A percentile compares a stretch with the other conserved stretches of the same genome.
phyloP scores from a whole-genome alignment of 2,113 vertebrate species.

The Tragelaphus imberbis region DNA sequence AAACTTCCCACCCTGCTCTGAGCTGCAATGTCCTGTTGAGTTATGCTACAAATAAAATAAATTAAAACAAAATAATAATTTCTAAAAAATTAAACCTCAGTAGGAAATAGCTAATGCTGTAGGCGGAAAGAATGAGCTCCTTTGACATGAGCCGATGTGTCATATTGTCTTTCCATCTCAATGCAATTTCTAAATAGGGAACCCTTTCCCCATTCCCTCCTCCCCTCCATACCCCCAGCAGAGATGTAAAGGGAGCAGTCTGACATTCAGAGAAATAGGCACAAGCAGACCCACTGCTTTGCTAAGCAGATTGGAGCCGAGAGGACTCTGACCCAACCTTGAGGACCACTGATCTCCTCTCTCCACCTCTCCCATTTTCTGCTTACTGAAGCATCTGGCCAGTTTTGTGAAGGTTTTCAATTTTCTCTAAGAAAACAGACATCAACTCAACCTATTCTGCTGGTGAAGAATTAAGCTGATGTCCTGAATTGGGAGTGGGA shows the following conservation, averaged over 20 bases:
- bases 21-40: conserved; percentile 4
- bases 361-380: background rate
- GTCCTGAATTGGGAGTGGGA: background rate
- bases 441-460: background rate
- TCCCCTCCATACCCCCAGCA: conserved; percentile 36
- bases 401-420: background rate
- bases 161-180: conserved; percentile 67
- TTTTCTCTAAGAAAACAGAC: background rate
- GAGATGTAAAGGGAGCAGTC: conserved; percentile 31
- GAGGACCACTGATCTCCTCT: background rate
- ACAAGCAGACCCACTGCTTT: background rate
- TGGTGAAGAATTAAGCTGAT: background rate
- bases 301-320: background rate
- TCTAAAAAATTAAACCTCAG: conserved; percentile 47
- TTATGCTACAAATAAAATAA: conserved; percentile 54
- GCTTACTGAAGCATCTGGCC: background rate
- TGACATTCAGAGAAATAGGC: background rate
- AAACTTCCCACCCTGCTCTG: background rate
- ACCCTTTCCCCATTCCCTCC: conserved; percentile 42
- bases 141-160: conserved; percentile 72
- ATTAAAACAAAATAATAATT: conserved; percentile 44
- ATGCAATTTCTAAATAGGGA: conserved; percentile 70
- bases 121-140: conserved; percentile 61
- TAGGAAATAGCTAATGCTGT: conserved; percentile 68
- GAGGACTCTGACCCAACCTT: background rate